Evolutionary conservation across 2,797 vertebrate species (phyloP).

Genomic region (Botia kubotai): DNA sequence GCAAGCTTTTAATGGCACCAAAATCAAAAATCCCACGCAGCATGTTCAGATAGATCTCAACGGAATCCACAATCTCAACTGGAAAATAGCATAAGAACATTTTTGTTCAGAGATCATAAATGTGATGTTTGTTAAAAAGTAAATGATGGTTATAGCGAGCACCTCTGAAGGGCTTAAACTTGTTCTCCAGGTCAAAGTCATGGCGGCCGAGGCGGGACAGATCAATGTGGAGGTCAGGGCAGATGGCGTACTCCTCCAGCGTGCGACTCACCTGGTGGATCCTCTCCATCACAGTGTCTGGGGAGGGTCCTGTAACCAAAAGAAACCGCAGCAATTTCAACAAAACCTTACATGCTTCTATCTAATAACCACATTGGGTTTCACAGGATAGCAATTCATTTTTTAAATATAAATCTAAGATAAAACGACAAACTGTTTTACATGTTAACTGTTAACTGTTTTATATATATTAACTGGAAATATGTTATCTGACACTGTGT

Average conservation of each 20-base stretch:
- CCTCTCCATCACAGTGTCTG: slow-evolving; percentile 92
- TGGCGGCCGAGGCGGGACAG: slow-evolving; percentile 94
- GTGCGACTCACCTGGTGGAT: slow-evolving; percentile 97
- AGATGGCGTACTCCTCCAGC: slow-evolving; percentile 95
- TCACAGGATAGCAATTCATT: background rate
- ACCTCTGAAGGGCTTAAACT: slow-evolving; percentile 99
- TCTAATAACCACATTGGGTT: background rate
- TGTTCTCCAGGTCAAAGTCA: slow-evolving; percentile 98
- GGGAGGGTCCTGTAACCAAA: slow-evolving; percentile 84
- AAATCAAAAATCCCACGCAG: slow-evolving; percentile 95
- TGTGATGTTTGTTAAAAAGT: background rate
- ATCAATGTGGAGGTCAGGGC: slow-evolving; percentile 93
- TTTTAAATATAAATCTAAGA: background rate
- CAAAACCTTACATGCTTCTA: background rate
- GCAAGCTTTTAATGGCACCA: slow-evolving; percentile 87
- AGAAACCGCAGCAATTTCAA: background rate
- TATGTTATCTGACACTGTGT: background rate
- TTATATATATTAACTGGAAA: too few relatives aligned
- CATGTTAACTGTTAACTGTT: too few relatives aligned
- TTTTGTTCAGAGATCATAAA: background rate
- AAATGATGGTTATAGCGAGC: slow-evolving; percentile 43
- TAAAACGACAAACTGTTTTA: background rate
- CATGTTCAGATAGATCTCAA: slow-evolving; percentile 95
- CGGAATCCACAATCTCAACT: slow-evolving; percentile 98
- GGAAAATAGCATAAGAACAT: slow-evolving; percentile 23